Evolutionary conservation across 2,797 vertebrate genomes (phyloP), one percentile per base, ranked within the genome.

Genomic region (Etheostoma perlongum): DNA sequence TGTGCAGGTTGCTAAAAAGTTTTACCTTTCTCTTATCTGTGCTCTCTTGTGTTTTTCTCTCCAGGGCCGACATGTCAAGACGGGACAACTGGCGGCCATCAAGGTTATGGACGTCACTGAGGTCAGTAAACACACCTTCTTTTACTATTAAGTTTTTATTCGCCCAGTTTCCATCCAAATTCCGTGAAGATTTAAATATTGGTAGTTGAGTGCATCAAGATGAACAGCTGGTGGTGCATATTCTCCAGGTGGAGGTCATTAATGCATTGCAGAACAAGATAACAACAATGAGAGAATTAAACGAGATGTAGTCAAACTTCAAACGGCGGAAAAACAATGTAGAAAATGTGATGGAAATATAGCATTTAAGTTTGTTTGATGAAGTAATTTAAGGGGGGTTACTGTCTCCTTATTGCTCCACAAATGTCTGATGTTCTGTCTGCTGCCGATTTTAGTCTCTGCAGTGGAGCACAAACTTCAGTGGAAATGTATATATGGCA

Each of bases 21-120:
- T 66, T 30, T 18, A 11, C 1, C 19, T 21, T 46, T 48, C 51
- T 12, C 48, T 89, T 14, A 86, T 53, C 48, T 71, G 16, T 52
- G 23, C 25, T 83, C 36, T 78, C 36, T 58, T 48, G 65, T 74
- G 60, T 19, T 62, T 69, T 36, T 51, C 23, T 85, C 69, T 89
- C 69, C 93, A 99, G 98, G 98, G 98, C 85, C 97, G 98, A 71
- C 98, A 99, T 96, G 98, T 99, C 94, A 99, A 99, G 95, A 99
- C 98, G 0, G 98, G 98, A 84, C 98, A 99, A 78, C 93, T 99
- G 95, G 98, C 98, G 3, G 98, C 98, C 93, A 99, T 99, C 93
- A 99, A 99, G 93, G 98, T 99, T 94, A 99, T 99, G 98, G 98
- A 99, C 0, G 98, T 99, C 91, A 99, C 98, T 0, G 98, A 99